Percentiles rank a stretch among this genome's conserved stretches.
phyloP scores from a whole-genome alignment of 2,888 invertebrate genomes.

The Dastarcus helophoroides region DNA sequence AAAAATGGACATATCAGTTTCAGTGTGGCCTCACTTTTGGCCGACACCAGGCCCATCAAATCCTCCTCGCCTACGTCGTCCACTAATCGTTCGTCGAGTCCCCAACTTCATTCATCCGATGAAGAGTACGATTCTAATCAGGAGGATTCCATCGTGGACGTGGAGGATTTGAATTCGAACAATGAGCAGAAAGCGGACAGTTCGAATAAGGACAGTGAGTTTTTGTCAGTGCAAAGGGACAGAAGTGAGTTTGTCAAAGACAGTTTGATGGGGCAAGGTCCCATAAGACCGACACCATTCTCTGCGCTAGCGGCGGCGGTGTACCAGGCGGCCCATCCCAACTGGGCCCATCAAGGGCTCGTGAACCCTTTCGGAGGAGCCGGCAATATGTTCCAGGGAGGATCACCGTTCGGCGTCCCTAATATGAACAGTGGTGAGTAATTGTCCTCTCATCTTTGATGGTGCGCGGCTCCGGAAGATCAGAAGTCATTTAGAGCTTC shows the following conservation, averaged over 20 bases:
- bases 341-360: conserved; percentile 49
- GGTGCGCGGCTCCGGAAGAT: no score
- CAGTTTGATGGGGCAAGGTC: conserved; percentile 39
- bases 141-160: conserved; percentile 61
- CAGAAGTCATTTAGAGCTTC: no score
- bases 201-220: conserved; percentile 28
- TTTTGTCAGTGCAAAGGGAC: conserved; percentile 18
- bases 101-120: conserved; percentile 41
- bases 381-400: conserved; percentile 56
- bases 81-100: conserved; percentile 33
- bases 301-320: conserved; percentile 63
- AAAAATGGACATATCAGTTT: conserved; percentile 66
- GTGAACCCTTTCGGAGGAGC: conserved; percentile 45
- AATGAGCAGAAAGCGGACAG: conserved; percentile 24
- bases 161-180: conserved; percentile 62
- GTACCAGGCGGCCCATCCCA: conserved; percentile 36
- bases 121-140: conserved; percentile 60
- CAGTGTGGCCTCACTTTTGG: conserved; percentile 78
- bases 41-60: conserved; percentile 58
- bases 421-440: conserved; percentile 40
- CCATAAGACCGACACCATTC: conserved; percentile 67
- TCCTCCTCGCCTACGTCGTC: conserved; percentile 42
- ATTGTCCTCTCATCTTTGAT: no score
- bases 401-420: conserved; percentile 38
- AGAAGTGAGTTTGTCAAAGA: conserved; percentile 31